Conservation (phyloP, 2,113 vertebrate genomes). For the Aegithalos caudatus region DNA sequence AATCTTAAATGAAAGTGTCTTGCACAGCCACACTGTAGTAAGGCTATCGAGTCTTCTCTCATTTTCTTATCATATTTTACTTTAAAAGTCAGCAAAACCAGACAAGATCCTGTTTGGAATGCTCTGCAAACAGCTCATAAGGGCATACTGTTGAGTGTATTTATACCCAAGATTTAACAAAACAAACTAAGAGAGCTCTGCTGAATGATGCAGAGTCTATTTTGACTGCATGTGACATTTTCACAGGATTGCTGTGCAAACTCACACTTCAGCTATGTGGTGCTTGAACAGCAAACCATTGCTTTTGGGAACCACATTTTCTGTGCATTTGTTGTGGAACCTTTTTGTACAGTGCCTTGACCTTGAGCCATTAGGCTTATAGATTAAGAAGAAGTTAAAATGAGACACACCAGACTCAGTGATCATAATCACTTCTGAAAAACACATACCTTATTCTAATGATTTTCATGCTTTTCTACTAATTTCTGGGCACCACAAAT, state of each 20-base stretch:
- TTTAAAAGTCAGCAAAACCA: neutral
- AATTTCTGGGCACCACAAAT: neutral
- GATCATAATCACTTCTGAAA: neutral
- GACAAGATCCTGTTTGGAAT: neutral
- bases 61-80: neutral
- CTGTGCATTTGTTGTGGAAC: neutral
- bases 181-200: neutral
- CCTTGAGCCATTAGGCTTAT: neutral
- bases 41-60: neutral
- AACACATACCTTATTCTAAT: neutral
- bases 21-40: fast-evolving
- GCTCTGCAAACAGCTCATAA: neutral
- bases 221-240: neutral
- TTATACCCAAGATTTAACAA: neutral
- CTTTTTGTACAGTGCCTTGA: neutral
- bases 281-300: neutral
- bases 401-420: neutral
- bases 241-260: neutral
- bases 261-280: neutral
- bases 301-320: neutral
- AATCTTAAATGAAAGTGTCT: neutral
- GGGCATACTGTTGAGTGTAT: neutral
- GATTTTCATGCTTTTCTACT: neutral
- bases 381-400: neutral
- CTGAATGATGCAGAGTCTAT: neutral